phyloP scores from a whole-genome alignment of 2,888 invertebrate genomes.

The Athalia rosae region DNA sequence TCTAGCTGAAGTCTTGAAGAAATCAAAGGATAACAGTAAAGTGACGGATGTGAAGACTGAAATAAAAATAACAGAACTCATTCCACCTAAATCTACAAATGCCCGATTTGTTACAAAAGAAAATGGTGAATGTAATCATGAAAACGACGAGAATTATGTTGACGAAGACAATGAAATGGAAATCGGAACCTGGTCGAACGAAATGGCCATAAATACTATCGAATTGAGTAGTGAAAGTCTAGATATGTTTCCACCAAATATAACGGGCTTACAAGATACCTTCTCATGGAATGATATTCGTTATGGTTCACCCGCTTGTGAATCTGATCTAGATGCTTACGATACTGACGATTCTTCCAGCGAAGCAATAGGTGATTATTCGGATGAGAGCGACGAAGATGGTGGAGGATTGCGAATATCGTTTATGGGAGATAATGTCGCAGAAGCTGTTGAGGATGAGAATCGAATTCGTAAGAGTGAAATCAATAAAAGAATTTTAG shows the following conservation, averaged over 20 bases:
- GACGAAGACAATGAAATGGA: conserved; percentile 79
- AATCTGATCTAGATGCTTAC: conserved; percentile 75
- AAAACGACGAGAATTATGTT: conserved; percentile 36
- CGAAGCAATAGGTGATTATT: conserved; percentile 72
- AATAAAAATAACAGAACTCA: conserved; percentile 41
- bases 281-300: conserved; percentile 70
- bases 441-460: conserved; percentile 85
- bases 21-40: conserved; percentile 72
- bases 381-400: conserved; percentile 72
- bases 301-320: conserved; percentile 76
- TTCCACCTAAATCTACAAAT: conserved; percentile 34
- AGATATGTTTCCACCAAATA: conserved; percentile 71
- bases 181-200: conserved; percentile 94
- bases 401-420: conserved; percentile 83
- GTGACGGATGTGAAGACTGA: conserved; percentile 55
- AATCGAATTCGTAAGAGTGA: conserved; percentile 65
- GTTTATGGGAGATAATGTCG: conserved; percentile 89
- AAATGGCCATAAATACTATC: conserved; percentile 80
- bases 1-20: conserved; percentile 86
- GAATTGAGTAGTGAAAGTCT: conserved; percentile 54
- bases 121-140: conserved; percentile 29
- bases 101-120: conserved; percentile 43
- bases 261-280: conserved; percentile 63
- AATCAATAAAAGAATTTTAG: conserved; percentile 66
- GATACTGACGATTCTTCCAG: conserved; percentile 75